phyloP scores from a whole-genome alignment of 2,113 vertebrate species.

The Typhlomys cinereus region DNA sequence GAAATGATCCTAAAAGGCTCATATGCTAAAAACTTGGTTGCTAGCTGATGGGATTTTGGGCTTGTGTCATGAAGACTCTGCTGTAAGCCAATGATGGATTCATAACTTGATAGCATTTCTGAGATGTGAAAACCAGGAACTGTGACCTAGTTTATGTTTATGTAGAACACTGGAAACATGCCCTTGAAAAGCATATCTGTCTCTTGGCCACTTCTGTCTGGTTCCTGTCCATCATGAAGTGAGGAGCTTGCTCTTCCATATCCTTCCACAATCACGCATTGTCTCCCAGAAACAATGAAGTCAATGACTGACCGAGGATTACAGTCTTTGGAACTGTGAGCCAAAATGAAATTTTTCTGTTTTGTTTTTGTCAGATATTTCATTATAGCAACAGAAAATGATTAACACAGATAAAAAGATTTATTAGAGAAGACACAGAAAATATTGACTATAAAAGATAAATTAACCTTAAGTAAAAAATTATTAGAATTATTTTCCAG shows the following conservation, averaged over 20 bases:
- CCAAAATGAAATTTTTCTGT: neutral
- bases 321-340: neutral
- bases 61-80: neutral
- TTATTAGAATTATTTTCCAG: conserved; percentile 40
- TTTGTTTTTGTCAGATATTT: too few relatives aligned
- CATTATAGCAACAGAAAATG: neutral
- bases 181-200: neutral
- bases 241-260: too few relatives aligned
- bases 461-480: neutral
- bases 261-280: neutral
- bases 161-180: neutral
- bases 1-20: neutral
- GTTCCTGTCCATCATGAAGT: neutral
- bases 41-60: neutral
- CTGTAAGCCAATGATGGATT: neutral
- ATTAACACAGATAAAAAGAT: neutral
- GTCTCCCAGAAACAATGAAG: neutral
- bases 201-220: neutral
- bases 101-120: neutral
- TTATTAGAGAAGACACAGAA: conserved; percentile 52
- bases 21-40: neutral
- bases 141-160: neutral
- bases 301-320: neutral
- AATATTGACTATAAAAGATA: conserved; percentile 30
- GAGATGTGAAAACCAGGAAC: neutral